Percentiles rank a stretch among this genome's conserved stretches.
phyloP scores from a whole-genome alignment of 2,797 vertebrate genomes.

The Sebastes diploproa region DNA sequence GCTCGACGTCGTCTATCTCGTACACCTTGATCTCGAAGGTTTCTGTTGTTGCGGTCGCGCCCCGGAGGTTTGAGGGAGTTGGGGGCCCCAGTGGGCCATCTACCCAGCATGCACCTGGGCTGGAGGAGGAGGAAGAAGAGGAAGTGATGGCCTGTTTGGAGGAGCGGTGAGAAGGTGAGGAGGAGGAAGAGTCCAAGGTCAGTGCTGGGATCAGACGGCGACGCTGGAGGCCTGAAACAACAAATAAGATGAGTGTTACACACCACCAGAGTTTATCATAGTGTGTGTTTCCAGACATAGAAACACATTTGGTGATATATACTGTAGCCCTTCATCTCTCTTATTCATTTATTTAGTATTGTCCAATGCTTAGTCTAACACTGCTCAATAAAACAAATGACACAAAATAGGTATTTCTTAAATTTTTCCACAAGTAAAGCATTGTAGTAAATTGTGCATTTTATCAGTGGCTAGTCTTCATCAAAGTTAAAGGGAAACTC shows the following conservation, averaged over 20 bases:
- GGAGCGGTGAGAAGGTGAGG: conserved; percentile 75
- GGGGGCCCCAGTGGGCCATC: conserved; percentile 91
- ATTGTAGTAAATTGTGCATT: neutral
- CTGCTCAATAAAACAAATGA: neutral
- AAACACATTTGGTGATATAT: neutral
- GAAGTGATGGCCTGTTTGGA: conserved; percentile 87
- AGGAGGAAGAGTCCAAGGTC: conserved; percentile 86
- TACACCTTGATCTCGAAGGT: conserved; percentile 99
- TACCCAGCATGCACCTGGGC: conserved; percentile 93
- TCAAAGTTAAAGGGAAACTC: neutral
- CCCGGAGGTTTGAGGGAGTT: conserved; percentile 74
- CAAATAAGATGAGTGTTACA: neutral
- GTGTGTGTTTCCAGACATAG: neutral
- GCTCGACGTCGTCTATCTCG: conserved; percentile 97
- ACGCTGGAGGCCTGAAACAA: conserved; percentile 88
- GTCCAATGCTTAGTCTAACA: neutral
- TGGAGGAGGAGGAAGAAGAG: conserved; percentile 78
- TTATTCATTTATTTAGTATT: neutral
- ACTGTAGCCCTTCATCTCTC: neutral
- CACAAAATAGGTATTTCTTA: neutral
- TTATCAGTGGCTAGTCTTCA: neutral
- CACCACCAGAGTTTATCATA: neutral
- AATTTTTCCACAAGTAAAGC: neutral
- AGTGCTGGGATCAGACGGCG: conserved; percentile 92
- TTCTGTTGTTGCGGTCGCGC: conserved; percentile 78